These are phyloP conservation scores for Tychaedon coryphoeus DNA, from an alignment of 2,113 vertebrate genomes.

Conservation along the genomic window DNA sequence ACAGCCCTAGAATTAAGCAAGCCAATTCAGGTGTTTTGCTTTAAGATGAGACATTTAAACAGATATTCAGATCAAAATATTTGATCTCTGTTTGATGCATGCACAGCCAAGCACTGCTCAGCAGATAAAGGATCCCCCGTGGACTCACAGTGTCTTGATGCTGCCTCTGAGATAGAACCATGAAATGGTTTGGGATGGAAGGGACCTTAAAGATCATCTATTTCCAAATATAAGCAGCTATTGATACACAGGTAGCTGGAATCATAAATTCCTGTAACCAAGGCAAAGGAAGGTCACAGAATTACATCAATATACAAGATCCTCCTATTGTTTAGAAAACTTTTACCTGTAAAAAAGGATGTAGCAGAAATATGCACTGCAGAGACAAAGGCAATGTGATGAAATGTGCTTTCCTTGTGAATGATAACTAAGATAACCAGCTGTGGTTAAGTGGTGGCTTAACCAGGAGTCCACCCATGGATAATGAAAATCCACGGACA, in stretches of 20 bases:
- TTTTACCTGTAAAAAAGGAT: background rate
- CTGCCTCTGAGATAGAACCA: background rate
- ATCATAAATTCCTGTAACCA: background rate
- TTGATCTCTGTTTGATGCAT: background rate
- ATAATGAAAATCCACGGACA: background rate
- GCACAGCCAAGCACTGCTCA: background rate
- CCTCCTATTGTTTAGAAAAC: background rate
- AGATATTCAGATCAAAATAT: background rate
- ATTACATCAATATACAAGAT: background rate
- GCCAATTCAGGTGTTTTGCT: background rate
- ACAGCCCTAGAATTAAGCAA: accelerated
- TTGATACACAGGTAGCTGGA: background rate
- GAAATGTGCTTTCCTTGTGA: background rate
- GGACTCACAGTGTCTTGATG: background rate
- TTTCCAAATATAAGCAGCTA: background rate
- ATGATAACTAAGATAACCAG: background rate
- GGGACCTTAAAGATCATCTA: too few species aligned
- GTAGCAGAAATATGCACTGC: background rate
- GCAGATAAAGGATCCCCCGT: background rate
- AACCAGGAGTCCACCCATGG: background rate
- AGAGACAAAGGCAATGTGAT: background rate
- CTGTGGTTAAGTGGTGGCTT: background rate
- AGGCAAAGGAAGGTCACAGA: background rate
- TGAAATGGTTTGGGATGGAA: background rate
- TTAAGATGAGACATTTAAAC: background rate